Conservation (phyloP, 1,140 invertebrate genomes). For the Papilio glaucus region DNA sequence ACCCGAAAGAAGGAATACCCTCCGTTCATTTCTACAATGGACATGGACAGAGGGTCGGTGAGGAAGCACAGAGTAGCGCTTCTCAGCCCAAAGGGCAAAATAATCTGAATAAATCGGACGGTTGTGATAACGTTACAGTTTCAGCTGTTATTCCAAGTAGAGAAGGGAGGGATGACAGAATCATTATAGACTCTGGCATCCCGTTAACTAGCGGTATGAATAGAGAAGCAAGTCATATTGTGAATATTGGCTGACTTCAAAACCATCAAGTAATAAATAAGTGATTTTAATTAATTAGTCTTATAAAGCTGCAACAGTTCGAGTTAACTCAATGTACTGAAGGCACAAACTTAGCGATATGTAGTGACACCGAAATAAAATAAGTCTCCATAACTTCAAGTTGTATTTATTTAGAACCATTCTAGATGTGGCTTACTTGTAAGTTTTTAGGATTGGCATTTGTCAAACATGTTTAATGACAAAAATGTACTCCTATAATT, state of each 20-base stretch:
- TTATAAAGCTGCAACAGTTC: not conserved
- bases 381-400: not conserved
- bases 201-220: not conserved
- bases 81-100: not conserved
- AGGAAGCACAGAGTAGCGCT: slow-evolving; percentile 4
- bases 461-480: not conserved
- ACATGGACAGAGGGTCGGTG: slow-evolving; percentile 42
- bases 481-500: slow-evolving; percentile 12
- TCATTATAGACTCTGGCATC: not conserved
- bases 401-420: slow-evolving; percentile 22
- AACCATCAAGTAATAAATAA: not conserved
- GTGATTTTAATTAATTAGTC: not conserved
- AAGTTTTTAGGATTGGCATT: slow-evolving; percentile 17
- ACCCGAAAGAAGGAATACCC: slow-evolving; percentile 52
- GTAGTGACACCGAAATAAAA: slow-evolving; percentile 14
- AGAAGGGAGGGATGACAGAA: not conserved
- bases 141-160: not conserved
- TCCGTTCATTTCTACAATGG: slow-evolving; percentile 53
- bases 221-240: not conserved
- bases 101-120: not conserved
- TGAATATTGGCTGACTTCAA: not conserved
- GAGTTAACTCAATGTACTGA: not conserved
- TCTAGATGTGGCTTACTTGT: slow-evolving; percentile 11
- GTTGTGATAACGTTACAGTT: not conserved
- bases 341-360: not conserved